Evolutionary conservation across 1,140 invertebrate species (phyloP), one percentile per base, ranked within the genome.

Genomic region (Antheraea pernyi): DNA sequence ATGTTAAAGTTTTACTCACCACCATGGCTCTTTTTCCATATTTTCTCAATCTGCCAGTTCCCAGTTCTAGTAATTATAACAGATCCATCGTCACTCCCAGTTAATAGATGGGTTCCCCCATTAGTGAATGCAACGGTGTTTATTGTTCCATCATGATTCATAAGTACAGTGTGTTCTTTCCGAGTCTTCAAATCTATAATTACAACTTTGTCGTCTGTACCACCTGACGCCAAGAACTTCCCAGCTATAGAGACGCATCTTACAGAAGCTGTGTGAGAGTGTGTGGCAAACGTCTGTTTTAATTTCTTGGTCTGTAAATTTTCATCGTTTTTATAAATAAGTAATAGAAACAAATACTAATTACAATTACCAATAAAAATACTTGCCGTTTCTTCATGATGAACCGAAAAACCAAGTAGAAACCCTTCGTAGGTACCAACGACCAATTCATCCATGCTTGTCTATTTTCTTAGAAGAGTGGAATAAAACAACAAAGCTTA

Each of bases 141-240:
- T 9, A 98, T 93, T 3, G 97, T 96, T 93, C 97, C 96, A 88
- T 95, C 93, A 85, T 99, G 98, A 68, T 97, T 95, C 77, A 95
- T 94, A 18, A 99, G 86, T 72, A 95, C 95, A 48, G 96, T 97
- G 80, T 95, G 94, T 86, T 98, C 97, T 73, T 94, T 95, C 30
- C 97, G 93, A 0, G 93, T 94, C 65, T 94, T 94, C 91, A 99
- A 94, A 86, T 99, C 96, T 79, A 98, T 98, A 0, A 99, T 88
- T 62, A 96, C 95, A 74, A 99, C 95, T 61, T 95, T 95, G 93
- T 99, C 98, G 93, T 99, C 98, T n/a, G 95, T 95, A 59, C 97
- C 96, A 10, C 97, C 97, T 19, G 97, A 98, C 13, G 97, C 97
- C 60, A 99, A 88, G 88, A 95, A 96, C 79, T 95, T 94, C 22